Base-by-base conservation (phyloP, 1,140 invertebrate genomes). In the Leptinotarsa texana region DNA sequence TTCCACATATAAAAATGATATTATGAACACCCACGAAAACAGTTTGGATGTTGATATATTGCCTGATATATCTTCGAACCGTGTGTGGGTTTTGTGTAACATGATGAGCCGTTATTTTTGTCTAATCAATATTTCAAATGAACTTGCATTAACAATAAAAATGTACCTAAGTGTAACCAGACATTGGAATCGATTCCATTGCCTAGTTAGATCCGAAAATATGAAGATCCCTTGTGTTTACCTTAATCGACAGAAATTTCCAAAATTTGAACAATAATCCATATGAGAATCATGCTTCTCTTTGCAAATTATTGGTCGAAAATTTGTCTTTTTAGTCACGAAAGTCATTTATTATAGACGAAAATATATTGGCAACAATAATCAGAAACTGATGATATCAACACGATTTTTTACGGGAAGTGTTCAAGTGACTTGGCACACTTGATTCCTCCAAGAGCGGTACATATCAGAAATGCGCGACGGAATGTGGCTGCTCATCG, bases 311-410 rank as follows among this genome's bases (percentile, higher is more conserved):
- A 47, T 65, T 22, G 22, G 24, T 13, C 22, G 63, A 48, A 51
- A 65, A 74, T 65, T 74, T 69, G 22, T 74, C 27, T 48, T 62
- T 74, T 74, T 48, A 69, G 73, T 74, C 67, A 74, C 67, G 73
- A 74, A 49, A 21, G 21, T 51, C 73, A 74, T 74, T 74, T 65
- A 69, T 74, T 49, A 69, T 74, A 74, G 73, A 61, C 66, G 21
- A 62, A 47, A 68, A 62, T 65, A 74, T 74, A 74, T 69, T 74
- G 65, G 22, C 63, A 65, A 69, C 67, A 69, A 49, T 74, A 74
- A 74, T 74, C 73, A 69, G 51, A 22, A 69, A 74, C n/a, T 69
- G 73, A 11, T 21, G 63, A 33, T 33, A 33, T 33, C 27, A 33
- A 6, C 27, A 33, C 5, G 6, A 33, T 33, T 33, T 27, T 33